Conservation (phyloP, 2,113 vertebrate genomes). For the Zosterops pallidus region DNA sequence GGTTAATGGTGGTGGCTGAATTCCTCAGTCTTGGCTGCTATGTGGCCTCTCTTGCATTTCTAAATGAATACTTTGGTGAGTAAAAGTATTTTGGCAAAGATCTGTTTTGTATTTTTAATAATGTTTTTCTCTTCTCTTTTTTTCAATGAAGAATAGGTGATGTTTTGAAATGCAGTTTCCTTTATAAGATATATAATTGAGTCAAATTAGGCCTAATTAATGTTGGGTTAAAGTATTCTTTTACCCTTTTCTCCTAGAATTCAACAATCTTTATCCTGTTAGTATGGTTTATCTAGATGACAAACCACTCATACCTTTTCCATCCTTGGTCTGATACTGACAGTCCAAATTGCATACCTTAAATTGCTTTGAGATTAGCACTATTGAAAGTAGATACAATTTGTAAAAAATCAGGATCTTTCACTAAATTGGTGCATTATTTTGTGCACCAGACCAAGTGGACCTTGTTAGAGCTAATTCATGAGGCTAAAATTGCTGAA, state of each 20-base stretch:
- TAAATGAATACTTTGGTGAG: constrained; percentile 97
- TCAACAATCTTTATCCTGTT: background rate
- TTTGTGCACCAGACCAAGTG: background rate
- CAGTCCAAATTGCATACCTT: background rate
- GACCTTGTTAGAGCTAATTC: background rate
- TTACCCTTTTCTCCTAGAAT: background rate
- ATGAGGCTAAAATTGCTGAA: background rate
- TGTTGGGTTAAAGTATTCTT: background rate
- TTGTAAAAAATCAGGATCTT: background rate
- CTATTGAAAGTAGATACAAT: background rate
- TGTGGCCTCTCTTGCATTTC: constrained; percentile 93
- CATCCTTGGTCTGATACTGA: background rate
- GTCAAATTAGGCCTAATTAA: background rate
- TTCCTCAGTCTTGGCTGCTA: constrained; percentile 94
- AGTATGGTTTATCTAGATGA: background rate
- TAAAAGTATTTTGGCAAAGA: background rate
- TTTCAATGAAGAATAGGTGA: background rate
- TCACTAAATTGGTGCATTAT: background rate
- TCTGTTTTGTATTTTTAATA: background rate
- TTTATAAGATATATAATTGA: background rate
- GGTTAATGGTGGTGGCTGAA: constrained; percentile 95
- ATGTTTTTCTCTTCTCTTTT: background rate
- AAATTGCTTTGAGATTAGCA: background rate
- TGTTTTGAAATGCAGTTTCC: background rate
- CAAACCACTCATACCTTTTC: background rate